phyloP scores from a whole-genome alignment of 2,888 invertebrate species.

The Ypsolopha scabrella region DNA sequence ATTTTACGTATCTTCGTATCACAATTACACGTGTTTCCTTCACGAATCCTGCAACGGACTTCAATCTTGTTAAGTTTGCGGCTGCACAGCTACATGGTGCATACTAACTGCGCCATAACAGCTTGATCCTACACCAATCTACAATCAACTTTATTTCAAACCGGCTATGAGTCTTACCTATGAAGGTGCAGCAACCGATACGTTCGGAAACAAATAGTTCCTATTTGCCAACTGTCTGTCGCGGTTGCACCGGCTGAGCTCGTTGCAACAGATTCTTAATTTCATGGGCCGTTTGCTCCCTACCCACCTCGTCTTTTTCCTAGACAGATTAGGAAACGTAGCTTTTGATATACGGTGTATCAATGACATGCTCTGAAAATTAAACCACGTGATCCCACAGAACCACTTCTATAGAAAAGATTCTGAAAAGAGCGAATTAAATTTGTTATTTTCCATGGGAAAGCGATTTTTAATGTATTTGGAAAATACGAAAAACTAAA shows the following conservation, averaged over 20 bases:
- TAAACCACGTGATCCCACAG: too few species aligned
- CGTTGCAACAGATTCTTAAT: constrained; percentile 49
- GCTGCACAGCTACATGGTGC: constrained; percentile 1
- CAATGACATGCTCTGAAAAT: too few species aligned
- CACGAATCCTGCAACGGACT: background rate
- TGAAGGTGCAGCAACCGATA: constrained; percentile 21
- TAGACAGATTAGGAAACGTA: background rate
- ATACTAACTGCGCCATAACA: background rate
- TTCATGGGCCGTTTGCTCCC: constrained; percentile 47
- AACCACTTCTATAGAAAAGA: too few species aligned
- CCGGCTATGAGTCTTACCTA: too few species aligned
- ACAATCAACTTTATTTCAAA: too few species aligned
- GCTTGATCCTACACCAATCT: too few species aligned
- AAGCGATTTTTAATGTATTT: too few species aligned
- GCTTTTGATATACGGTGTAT: too few species aligned
- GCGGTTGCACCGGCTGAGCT: constrained; percentile 22
- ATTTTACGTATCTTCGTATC: too few species aligned
- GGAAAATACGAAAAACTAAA: too few species aligned
- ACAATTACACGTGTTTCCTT: background rate
- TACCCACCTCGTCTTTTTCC: constrained; percentile 14
- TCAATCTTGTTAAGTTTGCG: constrained; percentile 2
- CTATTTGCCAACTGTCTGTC: constrained; percentile 48
- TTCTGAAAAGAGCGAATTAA: too few species aligned
- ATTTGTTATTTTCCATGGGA: too few species aligned
- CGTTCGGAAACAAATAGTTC: constrained; percentile 38